phyloP scores from a whole-genome alignment of 2,113 vertebrate species.

The Glareola pratincola region DNA sequence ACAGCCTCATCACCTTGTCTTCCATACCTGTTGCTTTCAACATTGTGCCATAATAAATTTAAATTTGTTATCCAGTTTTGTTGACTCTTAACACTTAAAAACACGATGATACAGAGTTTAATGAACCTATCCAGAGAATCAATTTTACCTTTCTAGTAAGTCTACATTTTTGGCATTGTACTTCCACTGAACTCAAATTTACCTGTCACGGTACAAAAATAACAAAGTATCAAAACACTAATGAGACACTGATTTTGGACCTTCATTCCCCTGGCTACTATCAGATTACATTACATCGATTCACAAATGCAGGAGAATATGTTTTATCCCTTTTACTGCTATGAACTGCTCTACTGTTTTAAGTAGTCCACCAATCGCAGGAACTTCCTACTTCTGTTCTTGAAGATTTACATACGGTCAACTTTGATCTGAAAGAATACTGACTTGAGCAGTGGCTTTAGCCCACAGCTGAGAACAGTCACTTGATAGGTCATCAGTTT shows the following conservation, averaged over 20 bases:
- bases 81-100: neutral
- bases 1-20: neutral
- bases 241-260: neutral
- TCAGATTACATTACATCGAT: neutral
- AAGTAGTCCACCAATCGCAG: neutral
- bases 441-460: neutral
- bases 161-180: neutral
- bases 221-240: neutral
- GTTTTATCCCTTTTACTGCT: neutral
- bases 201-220: neutral
- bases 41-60: neutral
- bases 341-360: neutral
- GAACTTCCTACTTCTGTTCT: neutral
- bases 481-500: neutral
- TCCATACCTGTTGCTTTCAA: neutral
- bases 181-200: neutral
- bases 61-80: neutral
- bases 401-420: neutral
- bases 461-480: neutral
- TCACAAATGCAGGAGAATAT: neutral
- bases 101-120: neutral
- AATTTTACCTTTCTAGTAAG: neutral
- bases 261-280: neutral
- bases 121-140: neutral
- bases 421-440: neutral